Percentiles rank a stretch among this genome's conserved stretches.
Conservation (phyloP, 2,797 vertebrate genomes). For the Poeciliopsis gracilis region DNA sequence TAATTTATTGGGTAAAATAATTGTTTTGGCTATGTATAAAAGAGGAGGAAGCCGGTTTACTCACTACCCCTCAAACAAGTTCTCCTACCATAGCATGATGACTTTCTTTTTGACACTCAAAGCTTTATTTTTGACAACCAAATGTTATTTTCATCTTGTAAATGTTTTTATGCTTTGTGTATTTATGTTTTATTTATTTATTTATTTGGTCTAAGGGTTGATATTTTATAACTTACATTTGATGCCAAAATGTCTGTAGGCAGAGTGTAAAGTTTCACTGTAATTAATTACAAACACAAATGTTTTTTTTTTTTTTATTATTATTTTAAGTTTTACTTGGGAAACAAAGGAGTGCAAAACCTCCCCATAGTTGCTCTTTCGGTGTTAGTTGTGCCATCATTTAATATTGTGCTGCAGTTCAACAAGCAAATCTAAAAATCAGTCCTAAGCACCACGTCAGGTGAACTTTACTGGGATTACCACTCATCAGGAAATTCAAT, state of each 20-base stretch:
- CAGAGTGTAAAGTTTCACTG: constrained; percentile 77
- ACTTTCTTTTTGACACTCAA: constrained; percentile 70
- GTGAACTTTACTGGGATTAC: constrained; percentile 47
- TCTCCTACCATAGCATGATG: constrained; percentile 62
- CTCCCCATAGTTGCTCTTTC: constrained; percentile 82
- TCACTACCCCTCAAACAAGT: constrained; percentile 44
- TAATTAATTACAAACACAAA: constrained; percentile 73
- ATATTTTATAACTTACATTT: constrained; percentile 73
- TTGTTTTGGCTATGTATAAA: constrained; percentile 40
- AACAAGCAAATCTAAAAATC: constrained; percentile 53
- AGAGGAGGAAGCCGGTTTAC: constrained; percentile 36
- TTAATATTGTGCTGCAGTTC: constrained; percentile 63
- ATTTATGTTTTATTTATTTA: constrained; percentile 67
- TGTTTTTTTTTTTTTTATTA: constrained; percentile 38
- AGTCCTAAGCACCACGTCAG: constrained; percentile 45
- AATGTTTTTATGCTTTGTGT: constrained; percentile 71
- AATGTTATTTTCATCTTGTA: constrained; percentile 72
- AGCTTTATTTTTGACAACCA: constrained; percentile 83
- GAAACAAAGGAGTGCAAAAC: constrained; percentile 83
- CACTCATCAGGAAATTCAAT: constrained; percentile 71
- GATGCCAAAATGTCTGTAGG: constrained; percentile 79
- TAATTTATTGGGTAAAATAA: constrained; percentile 60
- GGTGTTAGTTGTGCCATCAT: constrained; percentile 76
- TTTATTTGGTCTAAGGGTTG: constrained; percentile 72
- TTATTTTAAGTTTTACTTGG: constrained; percentile 74